Percentiles rank a stretch among this genome's conserved stretches.
Conservation (phyloP, 2,797 vertebrate genomes). For the Pangasius krempfi region DNA sequence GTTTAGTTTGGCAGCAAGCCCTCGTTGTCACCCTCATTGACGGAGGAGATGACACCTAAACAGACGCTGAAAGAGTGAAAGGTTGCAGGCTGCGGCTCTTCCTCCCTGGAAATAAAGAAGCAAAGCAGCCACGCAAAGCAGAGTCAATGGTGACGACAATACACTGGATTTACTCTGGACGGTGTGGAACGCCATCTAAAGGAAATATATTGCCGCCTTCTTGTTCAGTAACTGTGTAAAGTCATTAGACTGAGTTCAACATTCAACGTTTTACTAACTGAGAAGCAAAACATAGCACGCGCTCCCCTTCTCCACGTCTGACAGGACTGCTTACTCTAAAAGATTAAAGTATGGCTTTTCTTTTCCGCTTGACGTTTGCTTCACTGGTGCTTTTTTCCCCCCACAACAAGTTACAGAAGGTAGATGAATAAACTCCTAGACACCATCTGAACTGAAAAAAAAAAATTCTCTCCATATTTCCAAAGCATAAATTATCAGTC, state of each 20-base stretch:
- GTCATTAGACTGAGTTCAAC: neutral
- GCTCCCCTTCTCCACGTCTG: neutral
- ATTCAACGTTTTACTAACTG: neutral
- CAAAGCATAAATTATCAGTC: neutral
- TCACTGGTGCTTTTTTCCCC: neutral
- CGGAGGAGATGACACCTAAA: neutral
- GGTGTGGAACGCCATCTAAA: neutral
- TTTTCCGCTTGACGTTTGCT: neutral
- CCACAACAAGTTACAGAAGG: neutral
- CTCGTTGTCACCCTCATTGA: neutral
- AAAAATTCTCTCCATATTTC: neutral
- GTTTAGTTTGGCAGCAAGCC: slow-evolving; percentile 29
- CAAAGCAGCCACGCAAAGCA: neutral
- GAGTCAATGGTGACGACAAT: neutral
- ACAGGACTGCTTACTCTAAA: neutral
- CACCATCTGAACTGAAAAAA: neutral
- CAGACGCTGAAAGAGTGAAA: neutral
- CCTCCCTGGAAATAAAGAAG: neutral
- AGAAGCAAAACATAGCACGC: slow-evolving; percentile 6
- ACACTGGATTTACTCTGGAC: neutral
- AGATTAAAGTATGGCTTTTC: neutral
- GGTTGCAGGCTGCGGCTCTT: neutral
- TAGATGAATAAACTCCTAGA: neutral
- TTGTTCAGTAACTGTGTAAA: slow-evolving; percentile 19
- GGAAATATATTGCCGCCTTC: neutral